These are phyloP conservation scores for Acestrorhynchus altus DNA, from an alignment of 2,797 vertebrate genomes.

Conservation along the genomic window DNA sequence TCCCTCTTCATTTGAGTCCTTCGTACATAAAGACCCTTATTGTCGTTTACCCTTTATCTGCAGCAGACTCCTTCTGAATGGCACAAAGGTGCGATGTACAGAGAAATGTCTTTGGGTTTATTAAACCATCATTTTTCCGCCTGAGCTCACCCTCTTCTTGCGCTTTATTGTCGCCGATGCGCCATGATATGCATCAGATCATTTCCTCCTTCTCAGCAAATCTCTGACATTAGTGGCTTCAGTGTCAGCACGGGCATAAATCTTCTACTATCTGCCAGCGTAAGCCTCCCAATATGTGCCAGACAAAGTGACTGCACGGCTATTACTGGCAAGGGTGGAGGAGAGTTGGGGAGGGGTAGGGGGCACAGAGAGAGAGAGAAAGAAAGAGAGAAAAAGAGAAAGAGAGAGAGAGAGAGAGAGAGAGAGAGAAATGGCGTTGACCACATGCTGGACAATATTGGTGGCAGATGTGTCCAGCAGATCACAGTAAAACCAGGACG, in stretches of 20 bases:
- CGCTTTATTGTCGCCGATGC: slow-evolving; percentile 64
- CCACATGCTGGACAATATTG: slow-evolving; percentile 78
- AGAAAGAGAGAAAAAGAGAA: slow-evolving; percentile 10
- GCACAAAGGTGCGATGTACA: slow-evolving; percentile 7
- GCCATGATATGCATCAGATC: slow-evolving; percentile 59
- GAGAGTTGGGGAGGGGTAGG: too few species aligned
- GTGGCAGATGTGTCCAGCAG: slow-evolving; percentile 81
- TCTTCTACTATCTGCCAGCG: slow-evolving; percentile 51
- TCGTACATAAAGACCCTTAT: slow-evolving; percentile 38
- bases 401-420: neutral
- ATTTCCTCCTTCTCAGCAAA: slow-evolving; percentile 61
- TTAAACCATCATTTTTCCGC: slow-evolving; percentile 81
- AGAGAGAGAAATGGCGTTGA: slow-evolving; percentile 59
- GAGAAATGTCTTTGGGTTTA: slow-evolving; percentile 61
- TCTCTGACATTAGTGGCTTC: slow-evolving; percentile 51
- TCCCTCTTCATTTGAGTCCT: slow-evolving; percentile 21
- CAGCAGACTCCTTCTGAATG: slow-evolving; percentile 3
- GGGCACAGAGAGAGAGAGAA: too few species aligned
- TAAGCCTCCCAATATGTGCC: slow-evolving; percentile 59
- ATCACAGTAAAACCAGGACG: slow-evolving; percentile 84
- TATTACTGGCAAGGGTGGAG: slow-evolving; percentile 28
- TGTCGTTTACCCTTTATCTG: slow-evolving; percentile 48
- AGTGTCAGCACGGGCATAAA: slow-evolving; percentile 50
- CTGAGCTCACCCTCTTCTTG: slow-evolving; percentile 73
- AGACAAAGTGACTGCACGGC: slow-evolving; percentile 71